Evolutionary conservation across 1,140 invertebrate species (phyloP).

Genomic region (Orchestia grillus): DNA sequence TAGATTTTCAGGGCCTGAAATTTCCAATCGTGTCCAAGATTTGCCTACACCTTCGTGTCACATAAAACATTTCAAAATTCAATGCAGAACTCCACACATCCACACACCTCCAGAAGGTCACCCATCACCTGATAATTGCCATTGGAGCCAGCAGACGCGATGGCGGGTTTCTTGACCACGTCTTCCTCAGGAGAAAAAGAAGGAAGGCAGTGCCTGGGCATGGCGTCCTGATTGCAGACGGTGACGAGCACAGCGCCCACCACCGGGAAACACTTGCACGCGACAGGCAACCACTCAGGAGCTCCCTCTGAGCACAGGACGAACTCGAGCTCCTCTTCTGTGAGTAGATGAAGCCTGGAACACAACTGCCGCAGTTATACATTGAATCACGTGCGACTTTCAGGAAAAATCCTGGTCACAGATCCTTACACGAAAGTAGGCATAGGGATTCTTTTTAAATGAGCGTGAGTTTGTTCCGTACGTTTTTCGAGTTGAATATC

Average conservation of each 20-base stretch:
- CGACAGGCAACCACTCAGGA: neutral
- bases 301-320: neutral
- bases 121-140: neutral
- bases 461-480: neutral
- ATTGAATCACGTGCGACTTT: neutral
- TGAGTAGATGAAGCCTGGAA: constrained; percentile 1
- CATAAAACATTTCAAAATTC: neutral
- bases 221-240: neutral
- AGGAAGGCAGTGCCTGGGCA: too few species aligned
- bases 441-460: too few species aligned
- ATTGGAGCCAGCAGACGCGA: neutral
- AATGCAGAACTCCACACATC: neutral
- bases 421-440: neutral
- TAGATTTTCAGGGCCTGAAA: neutral
- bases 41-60: neutral
- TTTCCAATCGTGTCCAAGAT: neutral
- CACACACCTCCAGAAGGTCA: neutral
- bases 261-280: neutral
- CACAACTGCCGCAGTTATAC: neutral
- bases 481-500: neutral
- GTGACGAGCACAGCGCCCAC: neutral
- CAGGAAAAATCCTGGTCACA: neutral
- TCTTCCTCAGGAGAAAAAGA: neutral
- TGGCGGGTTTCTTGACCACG: neutral
- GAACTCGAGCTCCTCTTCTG: constrained; percentile 10